A percentile compares a stretch with the other conserved stretches of the same genome.
phyloP scores from a whole-genome alignment of 30 jellyfish, hydroid and myxozoan species.

The Turritopsis dohrnii region DNA sequence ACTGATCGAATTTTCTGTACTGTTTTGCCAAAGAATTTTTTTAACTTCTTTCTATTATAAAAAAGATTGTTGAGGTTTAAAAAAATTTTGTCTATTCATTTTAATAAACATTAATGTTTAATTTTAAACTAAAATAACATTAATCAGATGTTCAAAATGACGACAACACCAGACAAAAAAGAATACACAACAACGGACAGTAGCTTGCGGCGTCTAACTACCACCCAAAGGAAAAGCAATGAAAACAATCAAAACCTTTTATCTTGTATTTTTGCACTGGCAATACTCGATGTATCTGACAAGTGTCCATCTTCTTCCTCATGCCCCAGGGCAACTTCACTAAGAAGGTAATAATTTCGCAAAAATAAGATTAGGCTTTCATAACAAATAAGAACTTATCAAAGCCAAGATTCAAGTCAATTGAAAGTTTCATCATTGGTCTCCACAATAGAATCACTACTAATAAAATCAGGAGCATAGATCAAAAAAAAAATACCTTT shows the following conservation, averaged over 20 bases:
- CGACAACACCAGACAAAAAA: neutral
- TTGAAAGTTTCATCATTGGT: too few relatives aligned
- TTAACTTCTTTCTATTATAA: constrained; percentile 67
- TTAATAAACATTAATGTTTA: too few relatives aligned
- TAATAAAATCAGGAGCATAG: too few relatives aligned
- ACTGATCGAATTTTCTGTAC: constrained; percentile 86
- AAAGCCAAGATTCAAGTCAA: too few relatives aligned
- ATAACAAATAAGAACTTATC: too few relatives aligned
- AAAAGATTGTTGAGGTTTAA: neutral
- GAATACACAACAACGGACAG: neutral
- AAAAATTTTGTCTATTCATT: too few relatives aligned
- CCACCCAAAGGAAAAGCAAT: neutral
- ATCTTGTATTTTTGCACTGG: constrained; percentile 72
- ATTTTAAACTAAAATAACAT: too few relatives aligned
- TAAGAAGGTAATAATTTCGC: neutral
- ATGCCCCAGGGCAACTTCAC: neutral
- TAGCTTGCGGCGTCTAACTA: neutral
- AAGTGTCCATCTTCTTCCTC: constrained; percentile 73
- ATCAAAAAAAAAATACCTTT: neutral
- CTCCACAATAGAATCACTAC: neutral
- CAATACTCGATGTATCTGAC: constrained; percentile 83
- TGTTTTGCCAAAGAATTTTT: constrained; percentile 85
- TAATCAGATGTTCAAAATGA: neutral
- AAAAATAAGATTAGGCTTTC: too few relatives aligned
- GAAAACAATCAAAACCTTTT: constrained; percentile 45